phyloP scores from a whole-genome alignment of 1,140 invertebrate species.

The Brachionus rubens region DNA sequence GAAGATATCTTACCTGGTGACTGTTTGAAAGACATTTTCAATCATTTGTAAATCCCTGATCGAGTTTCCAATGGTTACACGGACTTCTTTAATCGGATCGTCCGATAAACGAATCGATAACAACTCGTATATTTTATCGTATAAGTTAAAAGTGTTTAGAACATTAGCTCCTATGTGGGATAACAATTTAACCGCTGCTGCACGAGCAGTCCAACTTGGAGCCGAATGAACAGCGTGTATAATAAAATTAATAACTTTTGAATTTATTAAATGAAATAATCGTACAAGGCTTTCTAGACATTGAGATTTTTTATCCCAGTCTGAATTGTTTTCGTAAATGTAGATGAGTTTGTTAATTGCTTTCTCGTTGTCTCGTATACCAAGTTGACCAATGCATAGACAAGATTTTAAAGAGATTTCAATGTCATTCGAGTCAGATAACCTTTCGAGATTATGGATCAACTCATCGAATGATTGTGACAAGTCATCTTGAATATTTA shows the following conservation, averaged over 20 bases:
- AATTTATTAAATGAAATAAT: conserved; percentile 6
- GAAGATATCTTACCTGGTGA: conserved; percentile 52
- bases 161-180: conserved; percentile 2
- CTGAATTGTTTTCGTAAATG: background rate
- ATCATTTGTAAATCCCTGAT: conserved; percentile 55
- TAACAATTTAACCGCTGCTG: conserved; percentile 11
- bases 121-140: conserved; percentile 53
- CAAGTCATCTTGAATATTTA: background rate
- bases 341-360: background rate
- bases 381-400: conserved; percentile 25
- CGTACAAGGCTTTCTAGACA: conserved; percentile 34
- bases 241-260: background rate
- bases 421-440: background rate
- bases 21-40: conserved; percentile 53
- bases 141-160: background rate
- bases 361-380: background rate
- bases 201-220: background rate
- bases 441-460: conserved; percentile 6
- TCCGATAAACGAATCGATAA: conserved; percentile 55
- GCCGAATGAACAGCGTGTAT: background rate
- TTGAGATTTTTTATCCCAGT: conserved; percentile 1
- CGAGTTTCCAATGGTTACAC: conserved; percentile 53
- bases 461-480: background rate
- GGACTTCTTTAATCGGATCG: conserved; percentile 56
- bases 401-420: background rate